phyloP scores from a whole-genome alignment of 2,888 invertebrate species.

The Drosophila aldrichi region DNA sequence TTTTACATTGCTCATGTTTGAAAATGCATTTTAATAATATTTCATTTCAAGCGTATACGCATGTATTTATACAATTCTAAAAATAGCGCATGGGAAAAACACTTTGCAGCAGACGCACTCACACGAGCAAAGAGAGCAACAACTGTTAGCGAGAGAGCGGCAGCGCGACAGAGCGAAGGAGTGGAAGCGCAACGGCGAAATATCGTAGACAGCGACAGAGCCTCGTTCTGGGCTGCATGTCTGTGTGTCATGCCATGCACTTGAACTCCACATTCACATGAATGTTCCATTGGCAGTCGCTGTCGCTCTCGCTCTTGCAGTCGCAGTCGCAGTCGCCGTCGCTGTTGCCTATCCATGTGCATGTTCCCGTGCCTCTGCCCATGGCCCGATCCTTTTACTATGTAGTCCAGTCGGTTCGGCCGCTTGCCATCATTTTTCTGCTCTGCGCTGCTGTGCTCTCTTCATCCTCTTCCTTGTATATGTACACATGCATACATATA shows the following conservation, averaged over 20 bases:
- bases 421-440: slow-evolving; percentile 11
- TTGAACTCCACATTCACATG: slow-evolving; percentile 73
- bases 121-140: slow-evolving; percentile 7
- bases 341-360: slow-evolving; percentile 11
- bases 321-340: not conserved
- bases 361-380: slow-evolving; percentile 12
- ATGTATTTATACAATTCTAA: slow-evolving; percentile 44
- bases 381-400: slow-evolving; percentile 24
- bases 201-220: slow-evolving; percentile 2
- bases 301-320: not conserved
- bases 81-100: slow-evolving; percentile 83
- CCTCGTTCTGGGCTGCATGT: slow-evolving; percentile 36
- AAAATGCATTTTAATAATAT: slow-evolving; percentile 6
- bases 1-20: not conserved
- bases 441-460: not conserved
- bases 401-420: slow-evolving; percentile 16
- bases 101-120: slow-evolving; percentile 63
- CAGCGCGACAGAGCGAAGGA: too few species aligned
- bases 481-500: slow-evolving; percentile 30
- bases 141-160: not conserved
- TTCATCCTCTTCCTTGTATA: slow-evolving; percentile 6
- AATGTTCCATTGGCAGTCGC: slow-evolving; percentile 18
- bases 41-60: not conserved
- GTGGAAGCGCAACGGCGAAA: slow-evolving; percentile 5
- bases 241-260: slow-evolving; percentile 71